Conservation (phyloP, 2,113 vertebrate genomes). For the Pangasianodon gigas region DNA sequence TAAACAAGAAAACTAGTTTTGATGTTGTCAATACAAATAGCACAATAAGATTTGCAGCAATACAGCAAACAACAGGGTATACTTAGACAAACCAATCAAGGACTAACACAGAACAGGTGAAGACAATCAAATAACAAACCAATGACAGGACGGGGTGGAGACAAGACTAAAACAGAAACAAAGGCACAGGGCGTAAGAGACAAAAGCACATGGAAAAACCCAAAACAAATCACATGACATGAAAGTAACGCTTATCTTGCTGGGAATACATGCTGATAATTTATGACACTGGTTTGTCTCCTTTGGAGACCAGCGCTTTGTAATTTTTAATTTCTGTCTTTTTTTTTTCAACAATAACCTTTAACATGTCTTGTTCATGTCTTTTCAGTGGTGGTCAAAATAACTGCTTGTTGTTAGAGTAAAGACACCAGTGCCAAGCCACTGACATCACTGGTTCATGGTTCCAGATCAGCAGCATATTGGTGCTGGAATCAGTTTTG, state of each 20-base stretch:
- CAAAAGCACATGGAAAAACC: neutral
- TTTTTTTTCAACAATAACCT: neutral
- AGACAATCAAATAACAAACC: neutral
- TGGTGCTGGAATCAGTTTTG: neutral
- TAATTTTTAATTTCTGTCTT: neutral
- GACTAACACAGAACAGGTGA: neutral
- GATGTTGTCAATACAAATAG: neutral
- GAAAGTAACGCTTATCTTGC: neutral
- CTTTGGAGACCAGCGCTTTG: neutral
- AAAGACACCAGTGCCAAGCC: neutral
- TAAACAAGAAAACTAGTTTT: neutral
- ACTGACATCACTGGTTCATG: neutral
- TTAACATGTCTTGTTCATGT: neutral
- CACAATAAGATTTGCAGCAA: neutral
- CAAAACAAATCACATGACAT: neutral
- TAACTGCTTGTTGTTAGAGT: neutral
- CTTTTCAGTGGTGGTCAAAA: neutral
- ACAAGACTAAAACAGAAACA: neutral
- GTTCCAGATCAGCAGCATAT: neutral
- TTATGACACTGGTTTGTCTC: neutral
- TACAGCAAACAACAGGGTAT: neutral
- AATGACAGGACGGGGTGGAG: neutral
- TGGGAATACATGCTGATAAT: neutral
- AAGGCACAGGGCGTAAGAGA: neutral
- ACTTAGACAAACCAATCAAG: neutral